These are phyloP conservation scores for Chelonus insularis DNA, from an alignment of 1,140 invertebrate species.

Conservation along the genomic window DNA sequence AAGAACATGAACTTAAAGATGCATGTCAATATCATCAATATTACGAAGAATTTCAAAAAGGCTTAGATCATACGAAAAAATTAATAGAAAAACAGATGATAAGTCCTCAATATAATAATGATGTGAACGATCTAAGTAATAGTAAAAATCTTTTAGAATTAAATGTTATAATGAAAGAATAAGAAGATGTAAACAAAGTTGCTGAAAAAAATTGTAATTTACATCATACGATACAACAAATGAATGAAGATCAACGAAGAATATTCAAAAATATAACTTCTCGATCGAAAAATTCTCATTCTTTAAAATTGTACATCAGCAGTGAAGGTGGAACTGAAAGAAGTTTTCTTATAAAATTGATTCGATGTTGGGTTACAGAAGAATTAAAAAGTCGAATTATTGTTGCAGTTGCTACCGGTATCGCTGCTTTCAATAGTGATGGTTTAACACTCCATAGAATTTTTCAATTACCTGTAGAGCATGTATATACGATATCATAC, in stretches of 20 bases:
- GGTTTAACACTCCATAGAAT: constrained; percentile 24
- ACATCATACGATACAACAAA: constrained; percentile 20
- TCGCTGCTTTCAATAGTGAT: constrained; percentile 39
- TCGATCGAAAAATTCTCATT: constrained; percentile 6
- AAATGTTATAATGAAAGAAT: constrained; percentile 31
- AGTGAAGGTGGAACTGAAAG: constrained; percentile 33
- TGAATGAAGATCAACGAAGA: constrained; percentile 34
- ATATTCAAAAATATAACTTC: constrained; percentile 31
- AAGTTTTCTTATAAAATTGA: constrained; percentile 29
- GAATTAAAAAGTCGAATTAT: constrained; percentile 32
- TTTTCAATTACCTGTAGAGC: constrained; percentile 8
- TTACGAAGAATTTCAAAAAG: constrained; percentile 21
- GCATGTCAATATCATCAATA: constrained; percentile 32
- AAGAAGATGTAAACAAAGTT: constrained; percentile 21
- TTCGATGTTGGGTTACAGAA: constrained; percentile 29
- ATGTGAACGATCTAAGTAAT: constrained; percentile 17
- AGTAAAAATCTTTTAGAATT: constrained; percentile 28
- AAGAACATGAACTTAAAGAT: constrained; percentile 11
- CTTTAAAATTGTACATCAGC: constrained; percentile 21
- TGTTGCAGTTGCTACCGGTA: constrained; percentile 36
- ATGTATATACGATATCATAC: not conserved
- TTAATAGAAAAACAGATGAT: constrained; percentile 26
- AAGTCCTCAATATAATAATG: constrained; percentile 9
- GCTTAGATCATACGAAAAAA: constrained; percentile 27
- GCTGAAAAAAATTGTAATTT: constrained; percentile 24